Evolutionary conservation across 2,113 vertebrate genomes (phyloP).

Genomic region (Heterotis niloticus): DNA sequence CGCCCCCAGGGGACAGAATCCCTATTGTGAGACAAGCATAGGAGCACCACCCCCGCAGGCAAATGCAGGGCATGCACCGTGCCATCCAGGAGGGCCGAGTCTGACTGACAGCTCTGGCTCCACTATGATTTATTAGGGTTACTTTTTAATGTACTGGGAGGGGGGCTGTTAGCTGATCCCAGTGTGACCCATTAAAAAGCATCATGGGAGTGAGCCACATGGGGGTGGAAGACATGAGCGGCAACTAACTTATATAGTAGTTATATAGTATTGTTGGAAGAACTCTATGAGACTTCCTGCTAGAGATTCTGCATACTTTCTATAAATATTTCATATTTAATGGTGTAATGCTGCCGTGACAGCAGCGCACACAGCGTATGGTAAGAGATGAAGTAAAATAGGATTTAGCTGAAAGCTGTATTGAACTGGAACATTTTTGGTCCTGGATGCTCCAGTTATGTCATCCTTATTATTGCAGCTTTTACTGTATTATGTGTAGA

Average conservation of each 20-base stretch:
- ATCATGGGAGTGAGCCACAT: not conserved
- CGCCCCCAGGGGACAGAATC: not conserved
- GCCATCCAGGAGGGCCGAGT: not conserved
- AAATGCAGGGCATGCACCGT: not conserved
- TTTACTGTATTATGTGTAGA: not conserved
- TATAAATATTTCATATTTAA: constrained; percentile 1
- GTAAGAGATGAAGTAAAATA: not conserved
- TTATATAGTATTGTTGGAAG: too few relatives aligned
- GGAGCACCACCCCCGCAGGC: not conserved
- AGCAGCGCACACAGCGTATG: not conserved
- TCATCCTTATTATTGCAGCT: too few relatives aligned
- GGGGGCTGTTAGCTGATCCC: not conserved
- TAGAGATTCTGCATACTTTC: too few relatives aligned
- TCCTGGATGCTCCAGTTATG: not conserved
- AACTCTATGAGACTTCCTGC: too few relatives aligned
- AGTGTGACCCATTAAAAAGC: not conserved
- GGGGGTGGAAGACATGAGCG: not conserved
- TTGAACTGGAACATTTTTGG: constrained; percentile 9
- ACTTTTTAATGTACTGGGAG: too few relatives aligned
- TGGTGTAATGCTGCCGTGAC: constrained; percentile 1
- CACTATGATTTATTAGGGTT: not conserved
- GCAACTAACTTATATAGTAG: too few relatives aligned
- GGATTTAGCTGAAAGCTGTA: not conserved
- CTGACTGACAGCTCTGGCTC: not conserved
- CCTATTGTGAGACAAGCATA: not conserved